Conservation (phyloP, 2,113 vertebrate species). For the Cheilinus undulatus region DNA sequence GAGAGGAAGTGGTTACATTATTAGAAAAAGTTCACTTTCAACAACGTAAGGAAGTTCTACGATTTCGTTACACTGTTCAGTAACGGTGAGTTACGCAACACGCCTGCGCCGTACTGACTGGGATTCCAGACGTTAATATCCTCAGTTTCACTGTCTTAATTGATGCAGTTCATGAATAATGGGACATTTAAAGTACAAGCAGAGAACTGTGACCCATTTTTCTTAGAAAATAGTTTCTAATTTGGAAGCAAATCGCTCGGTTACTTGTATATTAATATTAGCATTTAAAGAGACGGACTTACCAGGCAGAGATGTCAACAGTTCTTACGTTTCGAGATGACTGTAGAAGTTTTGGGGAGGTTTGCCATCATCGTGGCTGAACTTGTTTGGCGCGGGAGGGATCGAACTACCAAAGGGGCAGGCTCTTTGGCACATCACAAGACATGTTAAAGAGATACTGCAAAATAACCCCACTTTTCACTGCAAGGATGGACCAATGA, state of each 20-base stretch:
- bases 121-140: rapidly evolving
- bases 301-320: conserved; percentile 32
- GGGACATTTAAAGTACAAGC: not conserved
- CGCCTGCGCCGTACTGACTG: not conserved
- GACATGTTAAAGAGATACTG: conserved; percentile 29
- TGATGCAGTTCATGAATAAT: not conserved
- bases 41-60: not conserved
- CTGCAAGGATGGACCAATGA: no score
- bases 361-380: not conserved
- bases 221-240: rapidly evolving
- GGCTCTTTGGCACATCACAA: not conserved
- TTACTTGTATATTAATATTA: not conserved
- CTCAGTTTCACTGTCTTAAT: not conserved
- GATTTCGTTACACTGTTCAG: not conserved
- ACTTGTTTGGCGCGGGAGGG: conserved; percentile 3
- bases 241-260: not conserved
- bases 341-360: not conserved
- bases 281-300: not conserved
- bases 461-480: no score
- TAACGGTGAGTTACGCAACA: not conserved
- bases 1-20: not conserved
- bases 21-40: not conserved
- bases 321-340: not conserved
- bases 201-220: not conserved
- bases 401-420: conserved; percentile 13